Percentiles rank a stretch among this genome's conserved stretches.
Evolutionary conservation across 2,113 vertebrate species (phyloP).

Genomic region (Eulemur macaco): DNA sequence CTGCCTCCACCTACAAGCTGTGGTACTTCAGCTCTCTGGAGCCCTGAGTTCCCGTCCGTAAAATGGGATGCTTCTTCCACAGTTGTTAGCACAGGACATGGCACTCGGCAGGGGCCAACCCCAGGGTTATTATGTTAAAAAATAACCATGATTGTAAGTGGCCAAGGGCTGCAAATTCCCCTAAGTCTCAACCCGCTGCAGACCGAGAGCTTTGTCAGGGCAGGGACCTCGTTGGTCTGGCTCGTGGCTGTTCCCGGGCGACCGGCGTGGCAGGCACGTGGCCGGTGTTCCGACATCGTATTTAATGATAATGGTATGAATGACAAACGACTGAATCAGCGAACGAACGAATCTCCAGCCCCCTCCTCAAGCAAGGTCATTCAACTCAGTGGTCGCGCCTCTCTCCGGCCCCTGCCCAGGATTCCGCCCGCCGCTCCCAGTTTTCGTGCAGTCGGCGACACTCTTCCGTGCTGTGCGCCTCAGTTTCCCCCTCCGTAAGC

Average conservation of each 20-base stretch:
- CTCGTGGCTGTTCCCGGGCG: fast-evolving
- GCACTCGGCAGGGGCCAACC: not conserved
- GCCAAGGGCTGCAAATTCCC: not conserved
- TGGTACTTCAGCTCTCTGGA: not conserved
- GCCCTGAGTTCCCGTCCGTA: not conserved
- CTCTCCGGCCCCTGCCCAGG: not conserved
- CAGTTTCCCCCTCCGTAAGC: not conserved
- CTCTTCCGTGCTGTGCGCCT: not conserved
- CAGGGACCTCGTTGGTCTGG: not conserved
- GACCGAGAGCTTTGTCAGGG: not conserved
- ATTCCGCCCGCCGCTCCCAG: not conserved
- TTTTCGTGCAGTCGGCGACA: not conserved
- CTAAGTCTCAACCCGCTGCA: not conserved
- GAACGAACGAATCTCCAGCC: not conserved
- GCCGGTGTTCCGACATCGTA: not conserved
- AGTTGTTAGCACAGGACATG: not conserved
- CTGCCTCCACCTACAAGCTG: not conserved
- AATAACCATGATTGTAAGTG: not conserved
- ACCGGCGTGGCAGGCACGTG: not conserved
- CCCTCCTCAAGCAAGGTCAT: not conserved
- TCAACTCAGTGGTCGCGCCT: not conserved
- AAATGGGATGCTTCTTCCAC: not conserved
- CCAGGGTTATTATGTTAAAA: not conserved
- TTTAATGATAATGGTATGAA: too few relatives aligned
- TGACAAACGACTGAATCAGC: not conserved